Evolutionary conservation across 2,113 vertebrate genomes (phyloP).

Genomic region (Alectura lathami): DNA sequence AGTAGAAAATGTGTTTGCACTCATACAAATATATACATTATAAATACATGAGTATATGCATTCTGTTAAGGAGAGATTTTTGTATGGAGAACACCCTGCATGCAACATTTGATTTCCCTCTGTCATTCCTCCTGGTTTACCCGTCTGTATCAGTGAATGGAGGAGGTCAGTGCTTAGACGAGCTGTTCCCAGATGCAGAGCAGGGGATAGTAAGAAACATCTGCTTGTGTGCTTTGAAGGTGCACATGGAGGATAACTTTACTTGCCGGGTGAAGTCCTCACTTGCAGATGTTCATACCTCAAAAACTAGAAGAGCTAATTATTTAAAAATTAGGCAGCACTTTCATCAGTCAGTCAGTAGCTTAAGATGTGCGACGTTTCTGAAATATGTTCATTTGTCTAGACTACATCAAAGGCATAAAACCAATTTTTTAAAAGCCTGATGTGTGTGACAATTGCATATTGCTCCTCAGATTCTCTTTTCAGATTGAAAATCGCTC

Average conservation of each 20-base stretch:
- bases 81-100: not conserved
- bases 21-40: not conserved
- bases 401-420: conserved; percentile 47
- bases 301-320: conserved; percentile 36
- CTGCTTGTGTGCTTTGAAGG: conserved; percentile 25
- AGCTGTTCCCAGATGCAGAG: conserved; percentile 4
- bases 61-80: not conserved
- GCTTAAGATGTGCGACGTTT: conserved; percentile 29
- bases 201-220: not conserved
- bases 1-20: not conserved
- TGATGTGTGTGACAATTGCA: conserved; percentile 43
- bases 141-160: not conserved
- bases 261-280: not conserved
- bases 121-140: not conserved
- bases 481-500: conserved; percentile 42
- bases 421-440: not conserved
- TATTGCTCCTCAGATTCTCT: conserved; percentile 38
- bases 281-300: conserved; percentile 50
- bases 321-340: conserved; percentile 51
- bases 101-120: not conserved
- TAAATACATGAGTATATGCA: not conserved
- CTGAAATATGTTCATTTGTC: conserved; percentile 55
- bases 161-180: not conserved
- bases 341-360: conserved; percentile 18
- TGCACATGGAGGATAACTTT: not conserved